Conservation (phyloP, 2,113 vertebrate genomes). For the Cryptomyrus ogoouensis region DNA sequence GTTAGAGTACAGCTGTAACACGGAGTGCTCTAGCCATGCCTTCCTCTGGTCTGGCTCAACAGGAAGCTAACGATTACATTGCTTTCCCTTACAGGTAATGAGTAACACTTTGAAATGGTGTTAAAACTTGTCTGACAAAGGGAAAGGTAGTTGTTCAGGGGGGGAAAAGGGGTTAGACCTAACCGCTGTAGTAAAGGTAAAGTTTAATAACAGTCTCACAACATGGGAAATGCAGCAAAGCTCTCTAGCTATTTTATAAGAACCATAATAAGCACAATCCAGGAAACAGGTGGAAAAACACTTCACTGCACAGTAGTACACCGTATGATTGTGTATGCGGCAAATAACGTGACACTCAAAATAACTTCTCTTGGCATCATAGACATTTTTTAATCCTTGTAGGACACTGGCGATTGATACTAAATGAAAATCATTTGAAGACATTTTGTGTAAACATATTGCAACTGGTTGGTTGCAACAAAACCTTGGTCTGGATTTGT, state of each 20-base stretch:
- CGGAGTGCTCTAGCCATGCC: not conserved
- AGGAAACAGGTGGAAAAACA: not conserved
- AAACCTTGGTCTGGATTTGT: too few species aligned
- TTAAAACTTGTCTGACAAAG: conserved; percentile 32
- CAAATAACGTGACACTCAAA: not conserved
- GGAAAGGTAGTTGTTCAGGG: conserved; percentile 28
- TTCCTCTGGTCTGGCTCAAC: conserved; percentile 9
- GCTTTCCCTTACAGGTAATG: conserved; percentile 24
- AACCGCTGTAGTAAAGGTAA: not conserved
- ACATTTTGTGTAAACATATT: not conserved
- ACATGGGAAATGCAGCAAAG: not conserved
- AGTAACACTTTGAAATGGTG: conserved; percentile 11
- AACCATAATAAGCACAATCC: not conserved
- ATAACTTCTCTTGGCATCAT: not conserved
- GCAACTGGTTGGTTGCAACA: too few species aligned
- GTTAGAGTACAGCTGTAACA: conserved; percentile 22
- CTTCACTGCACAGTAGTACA: not conserved
- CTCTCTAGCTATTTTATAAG: not conserved
- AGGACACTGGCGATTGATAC: not conserved
- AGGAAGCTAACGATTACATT: conserved; percentile 11
- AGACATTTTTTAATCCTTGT: not conserved
- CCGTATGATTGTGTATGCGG: not conserved
- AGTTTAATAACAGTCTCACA: not conserved
- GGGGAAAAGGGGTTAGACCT: conserved; percentile 18
- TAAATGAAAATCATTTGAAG: not conserved